These are phyloP conservation scores for Microctenopoma lineatum DNA, from an alignment of 2,797 vertebrate species.

Conservation along the genomic window DNA sequence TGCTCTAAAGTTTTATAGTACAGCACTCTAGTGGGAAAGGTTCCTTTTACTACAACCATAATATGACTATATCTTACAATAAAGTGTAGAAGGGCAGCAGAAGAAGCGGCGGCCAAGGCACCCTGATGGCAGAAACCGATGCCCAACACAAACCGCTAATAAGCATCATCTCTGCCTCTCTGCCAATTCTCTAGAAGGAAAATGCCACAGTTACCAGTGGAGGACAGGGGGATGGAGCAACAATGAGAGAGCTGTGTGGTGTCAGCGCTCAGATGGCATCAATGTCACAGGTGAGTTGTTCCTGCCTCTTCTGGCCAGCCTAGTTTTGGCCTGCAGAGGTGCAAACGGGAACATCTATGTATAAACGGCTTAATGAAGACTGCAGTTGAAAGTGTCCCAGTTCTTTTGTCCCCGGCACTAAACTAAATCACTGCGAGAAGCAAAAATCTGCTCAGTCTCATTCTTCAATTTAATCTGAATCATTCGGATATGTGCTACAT, in stretches of 20 bases:
- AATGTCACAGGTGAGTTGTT: constrained; percentile 92
- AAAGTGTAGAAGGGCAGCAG: constrained; percentile 8
- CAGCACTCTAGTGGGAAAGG: constrained; percentile 15
- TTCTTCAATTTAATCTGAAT: constrained; percentile 36
- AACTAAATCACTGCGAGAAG: constrained; percentile 25
- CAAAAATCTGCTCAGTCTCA: constrained; percentile 16
- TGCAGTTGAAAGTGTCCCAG: constrained; percentile 30
- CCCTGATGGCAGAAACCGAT: constrained; percentile 34
- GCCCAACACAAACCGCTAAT: constrained; percentile 56
- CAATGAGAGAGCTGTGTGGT: constrained; percentile 93
- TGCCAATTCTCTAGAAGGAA: constrained; percentile 86
- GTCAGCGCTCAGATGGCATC: constrained; percentile 94
- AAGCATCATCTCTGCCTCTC: constrained; percentile 51
- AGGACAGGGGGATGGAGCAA: constrained; percentile 91
- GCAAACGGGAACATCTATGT: constrained; percentile 2
- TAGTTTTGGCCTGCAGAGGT: not conserved
- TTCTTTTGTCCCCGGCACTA: constrained; percentile 22
- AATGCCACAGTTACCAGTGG: constrained; percentile 94
- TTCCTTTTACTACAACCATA: constrained; percentile 20
- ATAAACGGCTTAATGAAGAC: constrained; percentile 6
- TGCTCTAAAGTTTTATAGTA: constrained; percentile 25
- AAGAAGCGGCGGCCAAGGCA: constrained; percentile 27
- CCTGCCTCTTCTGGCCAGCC: not conserved
- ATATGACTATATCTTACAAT: constrained; percentile 22
- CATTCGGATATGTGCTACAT: constrained; percentile 26